Evolutionary conservation across 1,140 invertebrate species (phyloP).

Genomic region (Pygmarrhopalites habei): DNA sequence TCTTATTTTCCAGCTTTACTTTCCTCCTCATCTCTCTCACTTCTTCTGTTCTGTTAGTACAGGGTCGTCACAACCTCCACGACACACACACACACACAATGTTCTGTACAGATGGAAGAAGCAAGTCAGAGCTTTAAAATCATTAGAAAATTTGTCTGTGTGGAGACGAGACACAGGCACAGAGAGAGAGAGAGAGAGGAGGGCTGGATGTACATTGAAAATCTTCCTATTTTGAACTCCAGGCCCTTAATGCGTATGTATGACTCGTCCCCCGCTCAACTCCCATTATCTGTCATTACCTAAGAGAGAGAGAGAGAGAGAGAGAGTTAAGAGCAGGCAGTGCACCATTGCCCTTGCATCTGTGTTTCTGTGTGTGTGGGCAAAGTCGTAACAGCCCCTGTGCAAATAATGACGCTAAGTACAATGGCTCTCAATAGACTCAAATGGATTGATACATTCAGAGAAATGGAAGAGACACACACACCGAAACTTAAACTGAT

Average conservation of each 20-base stretch:
- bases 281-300: conserved; percentile 12
- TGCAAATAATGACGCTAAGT: neutral
- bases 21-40: neutral
- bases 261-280: neutral
- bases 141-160: too few relatives aligned
- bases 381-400: neutral
- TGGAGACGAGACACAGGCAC: too few relatives aligned
- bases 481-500: conserved; percentile 20
- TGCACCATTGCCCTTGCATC: too few relatives aligned
- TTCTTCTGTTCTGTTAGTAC: neutral
- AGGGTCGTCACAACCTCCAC: too few relatives aligned
- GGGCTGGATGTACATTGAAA: neutral
- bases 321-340: too few relatives aligned
- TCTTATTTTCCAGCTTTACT: conserved; percentile 18
- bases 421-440: conserved; percentile 18
- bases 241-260: neutral
- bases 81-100: too few relatives aligned
- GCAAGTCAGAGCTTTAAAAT: too few relatives aligned
- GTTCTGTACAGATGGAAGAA: too few relatives aligned
- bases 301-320: neutral
- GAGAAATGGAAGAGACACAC: neutral
- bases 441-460: conserved; percentile 15
- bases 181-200: neutral
- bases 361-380: too few relatives aligned
- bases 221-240: neutral